A percentile compares a stretch with the other conserved stretches of the same genome.
Conservation (phyloP, 2,113 vertebrate genomes). For the Podarcis cretensis region DNA sequence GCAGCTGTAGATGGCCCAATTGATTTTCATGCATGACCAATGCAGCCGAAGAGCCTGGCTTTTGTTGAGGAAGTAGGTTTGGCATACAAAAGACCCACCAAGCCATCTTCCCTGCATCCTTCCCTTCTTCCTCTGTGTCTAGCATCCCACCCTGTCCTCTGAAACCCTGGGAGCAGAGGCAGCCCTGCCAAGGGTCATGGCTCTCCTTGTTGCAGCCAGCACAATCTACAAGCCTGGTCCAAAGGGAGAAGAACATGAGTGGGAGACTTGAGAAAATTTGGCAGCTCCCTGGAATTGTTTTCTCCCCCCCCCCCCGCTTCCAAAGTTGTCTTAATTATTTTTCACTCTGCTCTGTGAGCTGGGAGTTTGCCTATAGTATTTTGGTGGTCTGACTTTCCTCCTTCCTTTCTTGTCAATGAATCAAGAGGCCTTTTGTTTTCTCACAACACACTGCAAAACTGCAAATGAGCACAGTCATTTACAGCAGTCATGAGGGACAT, state of each 20-base stretch:
- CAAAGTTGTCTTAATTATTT: slow-evolving; percentile 23
- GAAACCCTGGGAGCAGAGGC: rapidly evolving
- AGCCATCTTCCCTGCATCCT: neutral
- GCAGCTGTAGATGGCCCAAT: rapidly evolving
- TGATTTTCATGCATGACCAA: too few relatives aligned
- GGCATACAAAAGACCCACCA: neutral
- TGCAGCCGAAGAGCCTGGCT: neutral
- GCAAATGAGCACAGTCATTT: neutral
- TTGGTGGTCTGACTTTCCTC: neutral
- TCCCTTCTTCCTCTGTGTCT: rapidly evolving
- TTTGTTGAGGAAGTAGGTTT: neutral
- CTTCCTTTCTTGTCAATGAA: neutral
- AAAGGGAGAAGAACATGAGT: neutral
- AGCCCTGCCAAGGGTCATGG: neutral
- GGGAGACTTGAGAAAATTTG: neutral
- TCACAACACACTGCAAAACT: slow-evolving; percentile 2
- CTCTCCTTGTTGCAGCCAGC: neutral
- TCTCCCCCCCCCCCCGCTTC: neutral
- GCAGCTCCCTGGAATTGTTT: neutral
- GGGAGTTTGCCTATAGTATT: slow-evolving; percentile 30
- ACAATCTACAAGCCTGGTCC: neutral
- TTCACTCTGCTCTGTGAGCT: slow-evolving; percentile 41
- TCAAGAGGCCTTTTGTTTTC: slow-evolving; percentile 42
- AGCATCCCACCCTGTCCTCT: slow-evolving; percentile 2
- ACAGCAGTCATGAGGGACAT: too few relatives aligned